Evolutionary conservation across 2,797 vertebrate species (phyloP), one percentile per base, ranked within the genome.

Genomic region (Florisuga fusca): DNA sequence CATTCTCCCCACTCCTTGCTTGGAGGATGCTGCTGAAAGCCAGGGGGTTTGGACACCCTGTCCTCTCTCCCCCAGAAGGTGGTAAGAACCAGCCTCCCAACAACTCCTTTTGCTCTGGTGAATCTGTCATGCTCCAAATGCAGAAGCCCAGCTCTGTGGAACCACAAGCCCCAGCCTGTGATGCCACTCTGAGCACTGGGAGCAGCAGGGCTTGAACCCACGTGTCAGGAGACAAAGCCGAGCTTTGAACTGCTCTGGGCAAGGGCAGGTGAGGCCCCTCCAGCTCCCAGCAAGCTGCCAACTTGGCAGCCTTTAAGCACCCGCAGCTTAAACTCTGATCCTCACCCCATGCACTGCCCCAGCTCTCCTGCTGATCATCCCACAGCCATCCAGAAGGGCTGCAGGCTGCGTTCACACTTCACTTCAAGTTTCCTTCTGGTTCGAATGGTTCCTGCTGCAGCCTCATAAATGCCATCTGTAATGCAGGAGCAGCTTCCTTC

Each of bases 381-480:
- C 68, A 31, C 10, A 1, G 0, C 84, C 63, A 18, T 38, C 80
- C 86, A 84, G 88, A 94, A 90, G 83, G 59, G 92, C 90, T 89
- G 57, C 6, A 0, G 73, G 92, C 73, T 79, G 94, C 16, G 1
- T 94, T 93, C 80, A 93, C 91, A 85, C 78, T 87, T 76, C 82
- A 89, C 82, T 87, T 89, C 75, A 67, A 85, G 66, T 55, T 92
- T 57, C 91, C 86, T 90, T 79, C 90, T 93, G 90, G 22, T 74
- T 25, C 63, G 62, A 21, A 34, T 4, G 45, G 38, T 41, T 76
- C 86, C 81, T 80, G 89, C 92, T 89, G 84, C 81, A 90, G 84
- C 61, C 71, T 79, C 53, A 36, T 4, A 62, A 76, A 38, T 12
- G 50, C 90, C 86, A 95, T 95, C 94, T 95, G 93, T 38, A 84